Evolutionary conservation across 2,113 vertebrate species (phyloP).

Genomic region (Scopus umbretta): DNA sequence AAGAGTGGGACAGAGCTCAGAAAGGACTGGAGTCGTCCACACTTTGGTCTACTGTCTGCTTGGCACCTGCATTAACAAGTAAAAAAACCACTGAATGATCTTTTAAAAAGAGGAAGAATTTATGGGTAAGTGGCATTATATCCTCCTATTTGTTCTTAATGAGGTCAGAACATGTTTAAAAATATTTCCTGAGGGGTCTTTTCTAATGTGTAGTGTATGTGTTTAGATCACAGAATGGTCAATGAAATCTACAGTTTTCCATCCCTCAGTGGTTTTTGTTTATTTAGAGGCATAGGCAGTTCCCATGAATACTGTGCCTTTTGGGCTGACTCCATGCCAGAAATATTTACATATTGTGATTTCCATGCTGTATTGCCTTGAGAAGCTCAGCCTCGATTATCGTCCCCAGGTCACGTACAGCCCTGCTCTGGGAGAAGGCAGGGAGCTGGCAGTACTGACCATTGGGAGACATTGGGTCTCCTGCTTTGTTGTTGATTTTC

Average conservation of each 20-base stretch:
- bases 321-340: not conserved
- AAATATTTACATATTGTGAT: not conserved
- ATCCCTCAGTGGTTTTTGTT: not conserved
- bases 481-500: not conserved
- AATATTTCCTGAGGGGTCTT: not conserved
- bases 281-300: not conserved
- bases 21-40: not conserved
- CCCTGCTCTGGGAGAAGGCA: not conserved
- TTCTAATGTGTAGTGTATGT: not conserved
- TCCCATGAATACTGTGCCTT: not conserved
- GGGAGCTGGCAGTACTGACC: not conserved
- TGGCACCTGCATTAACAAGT: not conserved
- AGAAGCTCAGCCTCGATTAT: not conserved
- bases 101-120: not conserved
- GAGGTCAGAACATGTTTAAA: not conserved
- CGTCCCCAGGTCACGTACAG: not conserved
- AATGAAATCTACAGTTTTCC: not conserved
- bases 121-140: not conserved
- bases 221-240: not conserved
- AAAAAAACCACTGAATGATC: not conserved
- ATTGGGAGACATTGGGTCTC: fast-evolving
- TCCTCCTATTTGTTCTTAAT: not conserved
- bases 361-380: not conserved
- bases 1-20: not conserved
- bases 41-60: not conserved